Base-by-base conservation (phyloP, 2,113 vertebrate species). In the Trichechus manatus region DNA sequence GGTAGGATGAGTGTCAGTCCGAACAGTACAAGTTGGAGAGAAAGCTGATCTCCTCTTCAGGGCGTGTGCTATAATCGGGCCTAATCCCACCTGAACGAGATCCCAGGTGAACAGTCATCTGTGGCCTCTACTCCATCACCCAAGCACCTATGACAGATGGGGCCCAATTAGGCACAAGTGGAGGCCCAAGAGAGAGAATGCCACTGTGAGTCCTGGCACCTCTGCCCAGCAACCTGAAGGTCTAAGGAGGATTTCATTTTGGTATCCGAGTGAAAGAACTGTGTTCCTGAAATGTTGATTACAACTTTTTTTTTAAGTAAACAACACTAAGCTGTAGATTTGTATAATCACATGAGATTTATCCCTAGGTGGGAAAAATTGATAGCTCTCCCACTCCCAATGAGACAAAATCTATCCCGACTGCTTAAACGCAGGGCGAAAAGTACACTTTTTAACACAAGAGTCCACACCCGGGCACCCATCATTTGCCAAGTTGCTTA, bases 401-500 rank as follows among this genome's bases (percentile, higher is more conserved):
- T 31, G 14, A 39, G 14, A 92, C 27, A 68, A 92, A 78, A 72
- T 20, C 19, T 1, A 29, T 36, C 56, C 56, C 13, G 31, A 68
- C 47, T 66, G 61, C 44, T 74, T 50, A 91, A 86, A 66, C 23
- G 74, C 23, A 29, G 3, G 23, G 14, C 13, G 4, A 1, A 5
- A 5, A 78, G 56, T 7, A 86, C 61, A 50, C n/a, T n/a, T 31
- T n/a, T 36, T 25, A 85, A 91, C n/a, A 29, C 22, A 15, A 53
- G 63, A 2, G 56, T 22, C n/a, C 47, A 9, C 7, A 22, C 61
- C 81, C 59, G 1, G 1, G 53, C 19, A 36, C 19, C 11, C 22
- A 56, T n/a, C 81, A 79, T 25, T 81, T 89, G 91, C 81, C 85
- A 92, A 92, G 44, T 56, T 50, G 70, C 89, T 94, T 87, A 72